Percentiles rank a stretch among this genome's conserved stretches.
Conservation (phyloP, 1,140 invertebrate species). For the Araneus ventricosus region DNA sequence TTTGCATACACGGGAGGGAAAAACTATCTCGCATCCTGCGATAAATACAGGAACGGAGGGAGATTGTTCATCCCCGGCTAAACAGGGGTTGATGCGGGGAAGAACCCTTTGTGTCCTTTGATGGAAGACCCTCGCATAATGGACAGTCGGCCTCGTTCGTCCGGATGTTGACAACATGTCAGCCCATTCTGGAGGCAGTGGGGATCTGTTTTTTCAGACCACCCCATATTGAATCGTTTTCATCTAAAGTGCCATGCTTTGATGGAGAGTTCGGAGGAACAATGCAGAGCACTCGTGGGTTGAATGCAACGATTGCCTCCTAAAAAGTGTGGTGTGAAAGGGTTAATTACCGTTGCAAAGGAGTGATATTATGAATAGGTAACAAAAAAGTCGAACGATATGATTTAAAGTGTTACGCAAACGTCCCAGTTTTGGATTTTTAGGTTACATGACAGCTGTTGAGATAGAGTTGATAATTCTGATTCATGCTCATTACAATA, state of each 20-base stretch:
- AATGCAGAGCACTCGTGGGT: no score
- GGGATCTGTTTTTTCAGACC: background rate
- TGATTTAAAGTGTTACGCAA: no score
- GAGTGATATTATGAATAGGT: no score
- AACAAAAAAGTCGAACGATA: no score
- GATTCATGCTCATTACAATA: no score
- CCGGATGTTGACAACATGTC: conserved; percentile 14
- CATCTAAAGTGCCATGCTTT: conserved; percentile 7
- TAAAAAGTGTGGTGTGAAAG: no score
- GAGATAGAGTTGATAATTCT: no score
- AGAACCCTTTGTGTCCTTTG: conserved; percentile 53
- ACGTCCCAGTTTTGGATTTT: no score
- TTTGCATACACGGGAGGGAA: conserved; percentile 63
- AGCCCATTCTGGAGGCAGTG: background rate
- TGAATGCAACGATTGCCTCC: no score
- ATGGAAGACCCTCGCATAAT: conserved; percentile 59
- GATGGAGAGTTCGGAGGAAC: background rate
- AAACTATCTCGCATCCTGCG: conserved; percentile 59
- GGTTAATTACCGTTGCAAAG: no score
- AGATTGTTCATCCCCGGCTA: conserved; percentile 59
- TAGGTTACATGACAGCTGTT: no score
- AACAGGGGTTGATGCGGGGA: conserved; percentile 26
- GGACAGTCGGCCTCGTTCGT: background rate
- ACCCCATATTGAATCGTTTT: background rate
- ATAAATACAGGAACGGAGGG: conserved; percentile 28